These are phyloP conservation scores for Drosophila longiperda DNA, from an alignment of 2,888 invertebrate genomes.

Conservation along the genomic window DNA sequence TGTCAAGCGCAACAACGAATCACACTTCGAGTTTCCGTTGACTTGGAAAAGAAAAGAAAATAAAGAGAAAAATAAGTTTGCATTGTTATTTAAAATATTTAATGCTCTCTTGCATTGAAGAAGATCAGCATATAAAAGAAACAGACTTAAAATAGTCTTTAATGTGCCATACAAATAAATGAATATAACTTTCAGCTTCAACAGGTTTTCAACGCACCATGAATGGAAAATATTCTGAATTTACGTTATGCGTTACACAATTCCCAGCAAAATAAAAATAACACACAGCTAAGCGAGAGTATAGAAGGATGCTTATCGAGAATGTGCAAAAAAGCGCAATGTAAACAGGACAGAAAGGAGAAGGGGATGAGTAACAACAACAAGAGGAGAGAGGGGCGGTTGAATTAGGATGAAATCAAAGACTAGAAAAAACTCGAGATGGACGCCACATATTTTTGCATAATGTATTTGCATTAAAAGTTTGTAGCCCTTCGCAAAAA, in stretches of 20 bases:
- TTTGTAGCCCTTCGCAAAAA: background rate
- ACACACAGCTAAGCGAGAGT: background rate
- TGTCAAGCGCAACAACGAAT: conserved; percentile 69
- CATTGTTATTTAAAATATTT: background rate
- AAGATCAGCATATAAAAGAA: background rate
- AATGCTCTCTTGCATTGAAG: conserved; percentile 11
- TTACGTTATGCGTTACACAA: background rate
- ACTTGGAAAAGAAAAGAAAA: conserved; percentile 28
- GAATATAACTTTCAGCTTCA: background rate
- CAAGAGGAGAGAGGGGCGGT: background rate
- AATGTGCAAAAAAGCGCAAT: conserved; percentile 23
- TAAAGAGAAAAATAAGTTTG: background rate
- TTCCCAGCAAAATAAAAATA: background rate
- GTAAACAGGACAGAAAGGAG: conserved; percentile 21
- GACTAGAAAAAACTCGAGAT: conserved; percentile 21
- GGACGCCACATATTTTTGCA: conserved; percentile 24
- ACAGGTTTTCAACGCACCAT: background rate
- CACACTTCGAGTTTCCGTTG: conserved; percentile 57
- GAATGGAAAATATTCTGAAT: background rate
- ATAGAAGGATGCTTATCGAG: conserved; percentile 11
- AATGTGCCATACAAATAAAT: background rate
- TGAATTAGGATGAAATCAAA: conserved; percentile 9
- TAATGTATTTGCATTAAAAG: conserved; percentile 5
- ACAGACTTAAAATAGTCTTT: background rate
- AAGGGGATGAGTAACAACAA: background rate